phyloP scores from a whole-genome alignment of 1,140 invertebrate genomes.

The Drosophila tsacasi region DNA sequence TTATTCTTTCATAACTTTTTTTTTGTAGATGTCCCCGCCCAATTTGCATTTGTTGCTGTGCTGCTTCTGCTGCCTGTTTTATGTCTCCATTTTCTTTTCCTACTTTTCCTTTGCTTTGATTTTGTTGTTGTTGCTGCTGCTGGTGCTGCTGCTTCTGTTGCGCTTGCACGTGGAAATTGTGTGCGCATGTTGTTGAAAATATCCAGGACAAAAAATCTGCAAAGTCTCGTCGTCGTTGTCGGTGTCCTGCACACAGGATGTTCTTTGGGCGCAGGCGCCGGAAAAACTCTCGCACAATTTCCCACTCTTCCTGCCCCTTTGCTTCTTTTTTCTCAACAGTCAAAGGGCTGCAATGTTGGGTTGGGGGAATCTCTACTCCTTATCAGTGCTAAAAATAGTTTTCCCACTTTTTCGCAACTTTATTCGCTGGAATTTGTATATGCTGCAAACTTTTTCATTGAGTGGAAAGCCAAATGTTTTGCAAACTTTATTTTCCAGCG shows the following conservation, averaged over 20 bases:
- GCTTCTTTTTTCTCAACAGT: neutral
- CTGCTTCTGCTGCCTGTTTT: slow-evolving; percentile 1
- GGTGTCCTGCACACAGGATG: slow-evolving; percentile 40
- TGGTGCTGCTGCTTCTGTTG: slow-evolving; percentile 36
- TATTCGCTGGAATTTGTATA: slow-evolving; percentile 35
- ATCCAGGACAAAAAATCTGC: slow-evolving; percentile 76
- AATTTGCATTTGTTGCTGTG: slow-evolving; percentile 26
- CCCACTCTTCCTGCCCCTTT: neutral
- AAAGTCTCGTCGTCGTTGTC: slow-evolving; percentile 13
- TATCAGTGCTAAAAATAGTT: slow-evolving; percentile 59
- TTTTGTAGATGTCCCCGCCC: slow-evolving; percentile 29
- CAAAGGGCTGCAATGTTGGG: slow-evolving; percentile 1
- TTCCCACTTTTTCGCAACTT: slow-evolving; percentile 10
- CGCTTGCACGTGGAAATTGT: slow-evolving; percentile 62
- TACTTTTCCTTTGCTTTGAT: slow-evolving; percentile 8
- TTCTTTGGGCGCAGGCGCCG: slow-evolving; percentile 19
- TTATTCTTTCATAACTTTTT: slow-evolving; percentile 33
- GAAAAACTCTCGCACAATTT: slow-evolving; percentile 43
- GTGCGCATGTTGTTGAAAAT: slow-evolving; percentile 77
- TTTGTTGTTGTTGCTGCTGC: slow-evolving; percentile 19
- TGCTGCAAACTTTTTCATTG: slow-evolving; percentile 35
- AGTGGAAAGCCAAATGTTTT: slow-evolving; percentile 20
- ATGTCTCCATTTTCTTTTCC: slow-evolving; percentile 18
- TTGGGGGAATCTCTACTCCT: slow-evolving; percentile 6
- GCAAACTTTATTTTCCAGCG: slow-evolving; percentile 23